Conservation (phyloP, 2,888 invertebrate genomes). For the Caenorhabditis sp. region DNA sequence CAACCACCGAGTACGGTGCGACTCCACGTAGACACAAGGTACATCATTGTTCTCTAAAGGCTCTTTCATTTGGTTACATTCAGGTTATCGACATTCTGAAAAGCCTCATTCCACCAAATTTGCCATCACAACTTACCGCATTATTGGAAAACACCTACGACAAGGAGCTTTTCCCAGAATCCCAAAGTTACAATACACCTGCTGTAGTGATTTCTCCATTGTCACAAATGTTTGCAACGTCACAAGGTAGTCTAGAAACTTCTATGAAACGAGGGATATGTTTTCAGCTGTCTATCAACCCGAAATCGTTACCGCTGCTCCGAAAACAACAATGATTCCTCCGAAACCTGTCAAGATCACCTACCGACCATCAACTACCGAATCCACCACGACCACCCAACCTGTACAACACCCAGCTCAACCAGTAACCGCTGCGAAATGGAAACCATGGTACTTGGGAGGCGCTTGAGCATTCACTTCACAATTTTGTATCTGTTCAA, state of each 20-base stretch:
- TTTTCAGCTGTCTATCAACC: constrained; percentile 48
- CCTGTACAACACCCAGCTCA: constrained; percentile 33
- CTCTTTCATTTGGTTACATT: constrained; percentile 5
- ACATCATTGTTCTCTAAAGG: too few species aligned
- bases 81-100: constrained; percentile 70
- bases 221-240: constrained; percentile 5
- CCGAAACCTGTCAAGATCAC: constrained; percentile 44
- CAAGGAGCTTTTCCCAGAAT: constrained; percentile 46
- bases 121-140: constrained; percentile 65
- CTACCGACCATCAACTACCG: constrained; percentile 16
- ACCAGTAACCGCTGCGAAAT: constrained; percentile 54
- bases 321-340: constrained; percentile 43
- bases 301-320: constrained; percentile 40
- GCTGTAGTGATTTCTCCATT: constrained; percentile 28
- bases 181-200: constrained; percentile 55
- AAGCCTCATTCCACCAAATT: constrained; percentile 67
- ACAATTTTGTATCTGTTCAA: constrained; percentile 17
- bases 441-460: constrained; percentile 75
- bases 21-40: constrained; percentile 65
- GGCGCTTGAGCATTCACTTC: constrained; percentile 32
- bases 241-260: constrained; percentile 32
- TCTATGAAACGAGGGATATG: not conserved
- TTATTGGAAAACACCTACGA: constrained; percentile 69
- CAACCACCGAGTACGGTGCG: constrained; percentile 60
- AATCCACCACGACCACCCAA: constrained; percentile 28